phyloP scores from a whole-genome alignment of 2,888 invertebrate genomes.

The Mongoloraphidia duomilia region DNA sequence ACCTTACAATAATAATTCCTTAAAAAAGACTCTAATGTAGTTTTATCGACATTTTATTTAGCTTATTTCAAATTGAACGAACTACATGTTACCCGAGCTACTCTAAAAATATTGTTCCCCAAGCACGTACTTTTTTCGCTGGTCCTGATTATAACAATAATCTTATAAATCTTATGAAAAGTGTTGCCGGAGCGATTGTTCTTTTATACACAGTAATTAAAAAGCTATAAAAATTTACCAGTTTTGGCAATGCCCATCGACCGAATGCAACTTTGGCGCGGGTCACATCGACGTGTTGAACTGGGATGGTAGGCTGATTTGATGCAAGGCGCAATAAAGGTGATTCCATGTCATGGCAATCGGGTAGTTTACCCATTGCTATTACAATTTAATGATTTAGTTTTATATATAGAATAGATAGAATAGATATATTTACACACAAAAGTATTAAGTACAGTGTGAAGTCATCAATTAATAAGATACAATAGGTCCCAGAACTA shows the following conservation, averaged over 20 bases:
- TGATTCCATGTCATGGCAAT: slow-evolving; percentile 23
- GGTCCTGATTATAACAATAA: too few species aligned
- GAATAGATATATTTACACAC: too few species aligned
- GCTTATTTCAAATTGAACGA: too few species aligned
- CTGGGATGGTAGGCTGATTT: slow-evolving; percentile 29
- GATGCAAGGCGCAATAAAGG: slow-evolving; percentile 25
- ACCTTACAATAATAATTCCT: too few species aligned
- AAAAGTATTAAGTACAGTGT: too few species aligned
- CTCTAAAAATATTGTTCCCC: too few species aligned
- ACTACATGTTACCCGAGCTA: too few species aligned
- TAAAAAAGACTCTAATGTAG: too few species aligned
- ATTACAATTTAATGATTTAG: slow-evolving; percentile 8
- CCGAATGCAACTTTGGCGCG: slow-evolving; percentile 30
- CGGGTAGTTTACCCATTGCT: slow-evolving; percentile 20
- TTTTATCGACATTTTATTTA: too few species aligned
- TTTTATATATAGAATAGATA: too few species aligned
- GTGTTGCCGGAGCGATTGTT: background rate
- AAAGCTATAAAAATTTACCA: slow-evolving; percentile 18
- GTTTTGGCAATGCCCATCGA: slow-evolving; percentile 28
- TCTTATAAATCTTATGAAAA: too few species aligned
- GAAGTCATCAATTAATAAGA: background rate
- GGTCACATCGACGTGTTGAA: slow-evolving; percentile 28
- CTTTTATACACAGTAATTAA: slow-evolving; percentile 2
- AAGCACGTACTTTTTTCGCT: too few species aligned
- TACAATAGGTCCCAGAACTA: background rate